These are phyloP conservation scores for Rhinichthys osculus DNA, from an alignment of 2,797 vertebrate genomes.

Conservation along the genomic window DNA sequence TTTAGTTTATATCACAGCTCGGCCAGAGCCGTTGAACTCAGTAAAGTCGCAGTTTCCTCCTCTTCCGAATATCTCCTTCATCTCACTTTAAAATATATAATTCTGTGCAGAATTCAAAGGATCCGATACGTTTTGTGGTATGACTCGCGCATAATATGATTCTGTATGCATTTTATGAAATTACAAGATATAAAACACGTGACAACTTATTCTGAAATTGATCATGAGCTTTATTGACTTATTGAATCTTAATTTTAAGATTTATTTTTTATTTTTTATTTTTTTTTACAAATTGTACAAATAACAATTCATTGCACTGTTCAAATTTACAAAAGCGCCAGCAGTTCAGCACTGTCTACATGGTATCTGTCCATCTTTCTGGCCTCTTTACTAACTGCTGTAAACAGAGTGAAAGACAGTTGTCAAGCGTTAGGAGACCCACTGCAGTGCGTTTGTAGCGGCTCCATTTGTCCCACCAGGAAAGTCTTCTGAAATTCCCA, in stretches of 20 bases:
- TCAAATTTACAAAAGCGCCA: neutral
- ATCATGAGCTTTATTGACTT: neutral
- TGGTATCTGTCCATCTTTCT: constrained; percentile 6
- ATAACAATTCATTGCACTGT: neutral
- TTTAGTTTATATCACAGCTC: no score
- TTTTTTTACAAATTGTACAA: neutral
- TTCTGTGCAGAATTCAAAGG: no score
- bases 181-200: neutral
- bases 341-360: neutral
- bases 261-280: neutral
- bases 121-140: no score
- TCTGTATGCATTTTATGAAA: neutral
- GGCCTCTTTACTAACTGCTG: constrained; percentile 2
- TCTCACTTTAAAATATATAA: no score
- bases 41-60: no score
- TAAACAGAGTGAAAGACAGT: constrained; percentile 40
- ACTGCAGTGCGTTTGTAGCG: constrained; percentile 7
- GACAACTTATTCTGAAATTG: neutral
- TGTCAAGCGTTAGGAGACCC: constrained; percentile 28
- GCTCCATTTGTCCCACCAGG: constrained; percentile 36
- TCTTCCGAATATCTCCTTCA: no score
- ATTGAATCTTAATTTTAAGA: neutral
- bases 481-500: constrained; percentile 70
- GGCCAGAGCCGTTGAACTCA: no score
- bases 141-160: no score